Evolutionary conservation across 2,113 vertebrate species (phyloP).

Genomic region (Herpailurus yagouaroundi): DNA sequence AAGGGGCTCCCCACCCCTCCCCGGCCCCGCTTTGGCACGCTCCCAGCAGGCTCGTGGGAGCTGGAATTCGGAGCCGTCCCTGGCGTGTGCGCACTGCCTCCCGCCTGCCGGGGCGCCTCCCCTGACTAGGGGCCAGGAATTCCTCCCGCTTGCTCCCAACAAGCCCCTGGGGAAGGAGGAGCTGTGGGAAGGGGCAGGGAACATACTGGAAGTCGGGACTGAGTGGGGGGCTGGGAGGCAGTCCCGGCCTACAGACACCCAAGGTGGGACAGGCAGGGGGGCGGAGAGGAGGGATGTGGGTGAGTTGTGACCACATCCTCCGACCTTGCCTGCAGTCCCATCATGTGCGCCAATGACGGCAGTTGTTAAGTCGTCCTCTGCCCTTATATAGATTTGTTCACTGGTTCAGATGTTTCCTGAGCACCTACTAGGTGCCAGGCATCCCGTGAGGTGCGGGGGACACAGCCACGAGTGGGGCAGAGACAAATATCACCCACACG

Average conservation of each 20-base stretch:
- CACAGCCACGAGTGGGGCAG: background rate
- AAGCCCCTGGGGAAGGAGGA: conserved; percentile 43
- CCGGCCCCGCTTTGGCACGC: conserved; percentile 6
- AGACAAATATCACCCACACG: accelerated
- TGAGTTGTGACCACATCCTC: background rate
- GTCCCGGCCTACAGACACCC: background rate
- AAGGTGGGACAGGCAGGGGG: background rate
- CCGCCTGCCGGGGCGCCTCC: conserved; percentile 78
- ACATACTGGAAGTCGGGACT: background rate
- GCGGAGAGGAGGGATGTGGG: too few species aligned
- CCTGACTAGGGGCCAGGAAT: conserved; percentile 81
- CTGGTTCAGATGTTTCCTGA: background rate
- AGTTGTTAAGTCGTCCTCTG: background rate
- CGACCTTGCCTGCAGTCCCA: accelerated
- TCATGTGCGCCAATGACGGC: accelerated
- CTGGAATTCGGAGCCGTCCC: conserved; percentile 77
- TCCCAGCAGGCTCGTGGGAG: conserved; percentile 69
- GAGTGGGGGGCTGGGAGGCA: background rate
- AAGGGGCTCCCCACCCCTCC: background rate
- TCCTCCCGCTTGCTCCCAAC: conserved; percentile 63
- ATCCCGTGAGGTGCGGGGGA: background rate
- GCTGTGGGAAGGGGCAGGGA: background rate
- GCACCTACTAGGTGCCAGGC: background rate
- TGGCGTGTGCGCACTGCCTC: conserved; percentile 37
- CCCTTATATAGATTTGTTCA: background rate